These are phyloP conservation scores for Notarius quadriscutis DNA, from an alignment of 2,113 vertebrate species.

Conservation along the genomic window DNA sequence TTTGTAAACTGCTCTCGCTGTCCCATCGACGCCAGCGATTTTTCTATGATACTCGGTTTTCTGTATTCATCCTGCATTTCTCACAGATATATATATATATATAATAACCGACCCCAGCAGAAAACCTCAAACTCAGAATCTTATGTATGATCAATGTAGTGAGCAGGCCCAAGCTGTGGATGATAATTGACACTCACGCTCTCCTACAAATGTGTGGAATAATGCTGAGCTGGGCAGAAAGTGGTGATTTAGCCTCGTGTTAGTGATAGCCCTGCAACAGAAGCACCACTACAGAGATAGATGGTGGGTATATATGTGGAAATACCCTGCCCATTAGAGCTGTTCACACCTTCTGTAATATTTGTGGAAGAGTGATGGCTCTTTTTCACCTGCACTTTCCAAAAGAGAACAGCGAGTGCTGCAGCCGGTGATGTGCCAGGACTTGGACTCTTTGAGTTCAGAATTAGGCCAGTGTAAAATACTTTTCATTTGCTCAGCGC, in stretches of 20 bases:
- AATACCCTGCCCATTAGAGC: not conserved
- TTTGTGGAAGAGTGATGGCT: conserved; percentile 6
- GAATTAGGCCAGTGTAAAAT: not conserved
- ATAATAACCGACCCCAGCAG: conserved; percentile 31
- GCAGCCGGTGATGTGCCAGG: not conserved
- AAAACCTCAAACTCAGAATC: conserved; percentile 47
- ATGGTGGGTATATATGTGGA: conserved; percentile 15
- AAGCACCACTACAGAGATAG: conserved; percentile 29
- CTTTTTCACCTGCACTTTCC: not conserved
- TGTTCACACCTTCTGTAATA: conserved; percentile 16
- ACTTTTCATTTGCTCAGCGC: not conserved
- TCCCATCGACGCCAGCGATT: conserved; percentile 29
- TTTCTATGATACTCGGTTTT: conserved; percentile 30
- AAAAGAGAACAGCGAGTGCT: not conserved
- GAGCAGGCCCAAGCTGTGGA: conserved; percentile 49
- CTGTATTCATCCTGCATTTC: conserved; percentile 28
- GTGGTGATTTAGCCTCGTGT: conserved; percentile 48
- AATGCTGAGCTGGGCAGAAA: conserved; percentile 59
- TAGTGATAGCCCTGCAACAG: conserved; percentile 23
- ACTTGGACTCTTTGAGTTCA: not conserved
- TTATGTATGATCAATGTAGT: conserved; percentile 58
- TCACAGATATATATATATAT: not conserved
- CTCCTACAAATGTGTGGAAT: conserved; percentile 37
- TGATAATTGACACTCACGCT: conserved; percentile 52
- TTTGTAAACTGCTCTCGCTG: conserved; percentile 21